A percentile compares a stretch with the other conserved stretches of the same genome.
phyloP scores from a whole-genome alignment of 1,140 invertebrate species.

The Agrilus planipennis region DNA sequence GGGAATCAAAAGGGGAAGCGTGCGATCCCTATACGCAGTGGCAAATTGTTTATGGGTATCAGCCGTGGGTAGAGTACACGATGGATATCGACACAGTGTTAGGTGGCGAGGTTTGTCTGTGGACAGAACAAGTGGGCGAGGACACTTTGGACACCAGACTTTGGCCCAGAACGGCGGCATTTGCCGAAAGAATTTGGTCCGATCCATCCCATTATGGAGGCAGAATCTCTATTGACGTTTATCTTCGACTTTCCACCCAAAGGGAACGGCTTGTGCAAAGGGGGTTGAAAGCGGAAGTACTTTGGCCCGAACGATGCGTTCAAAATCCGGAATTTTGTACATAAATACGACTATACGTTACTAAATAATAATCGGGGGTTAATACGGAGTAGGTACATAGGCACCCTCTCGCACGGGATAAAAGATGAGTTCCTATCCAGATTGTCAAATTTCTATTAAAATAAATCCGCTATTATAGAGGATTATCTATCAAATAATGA shows the following conservation, averaged over 20 bases:
- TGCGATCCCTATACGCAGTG: slow-evolving; percentile 70
- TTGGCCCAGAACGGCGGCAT: slow-evolving; percentile 54
- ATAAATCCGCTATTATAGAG: no score
- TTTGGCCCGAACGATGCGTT: slow-evolving; percentile 62
- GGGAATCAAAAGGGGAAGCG: slow-evolving; percentile 48
- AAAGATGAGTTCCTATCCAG: no score
- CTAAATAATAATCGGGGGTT: no score
- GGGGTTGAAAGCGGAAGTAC: slow-evolving; percentile 50
- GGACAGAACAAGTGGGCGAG: slow-evolving; percentile 52
- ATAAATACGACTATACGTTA: no score
- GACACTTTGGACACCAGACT: slow-evolving; percentile 49
- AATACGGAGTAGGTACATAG: no score
- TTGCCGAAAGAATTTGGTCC: slow-evolving; percentile 48
- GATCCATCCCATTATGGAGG: slow-evolving; percentile 20
- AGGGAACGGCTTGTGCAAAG: slow-evolving; percentile 44
- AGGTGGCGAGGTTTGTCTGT: slow-evolving; percentile 57
- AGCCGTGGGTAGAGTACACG: slow-evolving; percentile 53
- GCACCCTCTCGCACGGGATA: no score
- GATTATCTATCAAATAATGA: no score
- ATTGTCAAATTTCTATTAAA: no score
- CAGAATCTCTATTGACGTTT: slow-evolving; percentile 37
- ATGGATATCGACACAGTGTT: slow-evolving; percentile 34
- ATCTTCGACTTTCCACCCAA: slow-evolving; percentile 50
- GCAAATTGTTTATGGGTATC: slow-evolving; percentile 70
- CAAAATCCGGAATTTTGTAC: slow-evolving; percentile 60